These are phyloP conservation scores for Sinonovacula constricta DNA, from an alignment of 1,140 invertebrate genomes.

Conservation along the genomic window DNA sequence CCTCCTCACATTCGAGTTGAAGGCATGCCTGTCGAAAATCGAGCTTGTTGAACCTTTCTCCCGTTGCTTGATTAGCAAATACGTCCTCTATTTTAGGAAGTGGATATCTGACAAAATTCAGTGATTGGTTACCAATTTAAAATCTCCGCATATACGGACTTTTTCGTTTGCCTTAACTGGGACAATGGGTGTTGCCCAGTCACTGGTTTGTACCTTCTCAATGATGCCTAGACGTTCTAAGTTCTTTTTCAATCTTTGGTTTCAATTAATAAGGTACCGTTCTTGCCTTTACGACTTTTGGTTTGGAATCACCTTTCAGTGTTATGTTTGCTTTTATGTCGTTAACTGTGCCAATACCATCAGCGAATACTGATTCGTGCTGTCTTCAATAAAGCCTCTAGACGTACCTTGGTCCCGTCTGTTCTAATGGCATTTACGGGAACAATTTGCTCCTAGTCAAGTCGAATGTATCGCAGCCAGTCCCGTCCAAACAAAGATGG, in stretches of 20 bases:
- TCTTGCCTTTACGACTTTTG: too few relatives aligned
- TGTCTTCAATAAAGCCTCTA: background rate
- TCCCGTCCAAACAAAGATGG: slow-evolving; percentile 40
- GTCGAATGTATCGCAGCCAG: slow-evolving; percentile 29
- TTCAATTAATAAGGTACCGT: background rate
- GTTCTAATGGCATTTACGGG: background rate
- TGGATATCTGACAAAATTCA: slow-evolving; percentile 62
- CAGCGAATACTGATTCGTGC: slow-evolving; percentile 2
- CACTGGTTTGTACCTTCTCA: background rate
- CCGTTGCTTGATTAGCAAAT: slow-evolving; percentile 62
- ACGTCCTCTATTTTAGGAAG: slow-evolving; percentile 67
- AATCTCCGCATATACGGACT: slow-evolving; percentile 67
- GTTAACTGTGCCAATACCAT: slow-evolving; percentile 24
- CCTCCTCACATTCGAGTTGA: slow-evolving; percentile 52
- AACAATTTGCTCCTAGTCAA: slow-evolving; percentile 28
- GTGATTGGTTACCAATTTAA: slow-evolving; percentile 73
- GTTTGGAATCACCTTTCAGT: too few relatives aligned
- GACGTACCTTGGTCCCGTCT: background rate
- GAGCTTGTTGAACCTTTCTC: slow-evolving; percentile 62
- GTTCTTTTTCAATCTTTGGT: background rate
- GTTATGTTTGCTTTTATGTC: too few relatives aligned
- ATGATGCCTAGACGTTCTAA: background rate
- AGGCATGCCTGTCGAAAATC: slow-evolving; percentile 64
- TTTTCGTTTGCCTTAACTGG: background rate
- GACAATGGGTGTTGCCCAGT: slow-evolving; percentile 19